Evolutionary conservation across 2,888 invertebrate genomes (phyloP).

Genomic region (Euproctis similis): DNA sequence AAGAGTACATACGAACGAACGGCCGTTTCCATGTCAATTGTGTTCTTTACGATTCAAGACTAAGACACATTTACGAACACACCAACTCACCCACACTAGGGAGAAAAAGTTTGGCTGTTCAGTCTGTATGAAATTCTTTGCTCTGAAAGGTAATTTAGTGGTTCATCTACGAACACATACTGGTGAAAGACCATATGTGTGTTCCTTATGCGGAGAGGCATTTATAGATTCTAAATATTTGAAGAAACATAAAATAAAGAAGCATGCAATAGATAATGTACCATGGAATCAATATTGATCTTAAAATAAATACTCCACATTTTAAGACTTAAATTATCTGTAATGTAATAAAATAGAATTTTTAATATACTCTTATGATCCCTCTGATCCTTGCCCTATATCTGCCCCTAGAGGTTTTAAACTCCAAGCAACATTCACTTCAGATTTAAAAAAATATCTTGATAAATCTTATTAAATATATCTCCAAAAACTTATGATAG

Average conservation of each 20-base stretch:
- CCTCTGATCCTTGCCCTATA: too few relatives aligned
- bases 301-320: too few relatives aligned
- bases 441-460: too few relatives aligned
- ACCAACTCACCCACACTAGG: slow-evolving; percentile 67
- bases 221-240: slow-evolving; percentile 73
- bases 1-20: slow-evolving; percentile 66
- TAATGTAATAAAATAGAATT: too few relatives aligned
- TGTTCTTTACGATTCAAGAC: slow-evolving; percentile 66
- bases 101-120: slow-evolving; percentile 73
- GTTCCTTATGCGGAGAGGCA: slow-evolving; percentile 60
- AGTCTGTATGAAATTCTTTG: slow-evolving; percentile 72
- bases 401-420: too few relatives aligned
- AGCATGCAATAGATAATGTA: slow-evolving; percentile 58
- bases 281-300: slow-evolving; percentile 57
- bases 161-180: slow-evolving; percentile 71
- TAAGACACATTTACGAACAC: slow-evolving; percentile 66
- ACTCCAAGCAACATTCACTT: too few relatives aligned
- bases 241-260: slow-evolving; percentile 67
- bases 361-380: too few relatives aligned
- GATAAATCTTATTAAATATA: too few relatives aligned
- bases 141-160: slow-evolving; percentile 66
- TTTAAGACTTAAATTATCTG: too few relatives aligned
- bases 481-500: too few relatives aligned
- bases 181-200: slow-evolving; percentile 67
- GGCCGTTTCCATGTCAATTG: slow-evolving; percentile 62